Base-by-base conservation (phyloP, 1,140 invertebrate genomes). In the Sweltsa coloradensis region DNA sequence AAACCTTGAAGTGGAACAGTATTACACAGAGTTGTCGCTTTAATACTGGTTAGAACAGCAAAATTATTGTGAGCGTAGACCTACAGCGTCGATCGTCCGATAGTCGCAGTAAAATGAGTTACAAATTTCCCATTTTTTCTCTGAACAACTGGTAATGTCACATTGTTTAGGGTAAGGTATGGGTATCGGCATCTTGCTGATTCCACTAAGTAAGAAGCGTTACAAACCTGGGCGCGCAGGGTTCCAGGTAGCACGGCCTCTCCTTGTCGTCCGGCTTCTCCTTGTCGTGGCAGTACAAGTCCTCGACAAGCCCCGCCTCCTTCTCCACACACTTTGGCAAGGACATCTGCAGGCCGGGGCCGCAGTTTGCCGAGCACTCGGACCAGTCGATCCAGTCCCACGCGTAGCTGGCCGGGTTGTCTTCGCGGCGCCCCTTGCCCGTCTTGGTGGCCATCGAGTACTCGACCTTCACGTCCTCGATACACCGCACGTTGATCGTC, bases 351-450 rank as follows among this genome's bases (percentile, higher is more conserved):
- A 55, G 63, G 60, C 75, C 75, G 51, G 69, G 68, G n/a, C 76
- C 75, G 60, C 76, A 78, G 36, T 68, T 71, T n/a, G 66, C 62
- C 11, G 70, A 73, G 53, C 75, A 78, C 42, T 69, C 66, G 19
- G 69, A 67, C 74, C 74, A 77, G 42, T 71, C 71, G 21, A 65
- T 60, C 46, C 67, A 70, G 22, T 66, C 54, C 76, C 76, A 78
- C 18, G 57, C 46, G 57, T 74, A 76, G n/a, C n/a, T n/a, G n/a
- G n/a, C n/a, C n/a, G n/a, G n/a, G n/a, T n/a, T n/a, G 48, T 62
- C 63, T 1, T 67, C 66, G 37, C 57, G 60, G 36, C 72, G 58
- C 29, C 49, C 24, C 23, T n/a, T 49, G 27, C 52, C 49, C 21
- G 52, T 41, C 39, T 52, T 54, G 26, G 58, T 34, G 9, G 56